Evolutionary conservation across 2,797 vertebrate species (phyloP).

Genomic region (Parambassis ranga): DNA sequence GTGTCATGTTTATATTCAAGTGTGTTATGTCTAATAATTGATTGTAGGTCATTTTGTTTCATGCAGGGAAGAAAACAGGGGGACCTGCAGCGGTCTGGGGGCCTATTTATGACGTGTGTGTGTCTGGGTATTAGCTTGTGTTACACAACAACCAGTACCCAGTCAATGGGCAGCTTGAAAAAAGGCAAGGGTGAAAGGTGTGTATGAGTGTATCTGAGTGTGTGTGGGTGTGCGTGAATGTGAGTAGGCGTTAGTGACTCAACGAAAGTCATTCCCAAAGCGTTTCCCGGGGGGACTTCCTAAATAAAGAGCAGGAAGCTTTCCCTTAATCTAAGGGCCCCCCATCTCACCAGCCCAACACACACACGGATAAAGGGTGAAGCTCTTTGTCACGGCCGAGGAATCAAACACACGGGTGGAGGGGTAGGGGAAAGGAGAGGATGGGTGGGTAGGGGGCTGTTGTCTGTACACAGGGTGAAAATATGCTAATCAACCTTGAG

Average conservation of each 20-base stretch:
- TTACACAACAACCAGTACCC: conserved; percentile 49
- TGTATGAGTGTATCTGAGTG: conserved; percentile 32
- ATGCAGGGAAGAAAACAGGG: not conserved
- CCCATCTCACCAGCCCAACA: conserved; percentile 66
- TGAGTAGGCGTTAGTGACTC: conserved; percentile 62
- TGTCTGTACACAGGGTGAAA: conserved; percentile 67
- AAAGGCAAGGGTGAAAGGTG: conserved; percentile 48
- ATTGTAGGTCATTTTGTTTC: no score
- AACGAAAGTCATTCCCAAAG: conserved; percentile 74
- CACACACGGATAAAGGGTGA: conserved; percentile 79
- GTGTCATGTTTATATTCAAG: no score
- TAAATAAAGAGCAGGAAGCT: conserved; percentile 85
- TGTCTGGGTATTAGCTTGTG: conserved; percentile 22
- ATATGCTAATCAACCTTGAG: conserved; percentile 74
- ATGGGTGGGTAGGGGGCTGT: conserved; percentile 35
- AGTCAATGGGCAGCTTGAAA: conserved; percentile 43
- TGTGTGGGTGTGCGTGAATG: conserved; percentile 31
- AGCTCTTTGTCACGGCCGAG: conserved; percentile 83
- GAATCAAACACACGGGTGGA: conserved; percentile 78
- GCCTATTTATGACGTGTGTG: conserved; percentile 33
- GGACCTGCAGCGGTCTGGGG: conserved; percentile 32
- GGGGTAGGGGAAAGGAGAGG: conserved; percentile 6
- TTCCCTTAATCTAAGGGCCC: conserved; percentile 83
- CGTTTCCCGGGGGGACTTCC: conserved; percentile 70
- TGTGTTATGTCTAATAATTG: no score